phyloP scores from a whole-genome alignment of 2,113 vertebrate species.

The Emydocephalus ijimae region DNA sequence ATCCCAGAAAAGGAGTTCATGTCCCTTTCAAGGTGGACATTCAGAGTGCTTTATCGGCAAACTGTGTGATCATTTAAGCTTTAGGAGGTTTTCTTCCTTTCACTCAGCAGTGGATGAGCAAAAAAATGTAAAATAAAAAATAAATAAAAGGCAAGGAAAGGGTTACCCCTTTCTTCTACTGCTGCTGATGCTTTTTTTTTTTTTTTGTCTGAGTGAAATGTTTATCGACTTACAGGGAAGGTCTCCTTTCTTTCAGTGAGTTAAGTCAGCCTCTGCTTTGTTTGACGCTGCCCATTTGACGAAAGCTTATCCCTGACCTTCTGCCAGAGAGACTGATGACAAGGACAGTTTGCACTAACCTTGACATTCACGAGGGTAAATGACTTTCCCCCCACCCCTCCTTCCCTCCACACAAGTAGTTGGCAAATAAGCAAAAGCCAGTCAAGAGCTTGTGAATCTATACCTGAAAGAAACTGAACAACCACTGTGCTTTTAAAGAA shows the following conservation, averaged over 20 bases:
- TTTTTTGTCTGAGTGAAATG: constrained; percentile 58
- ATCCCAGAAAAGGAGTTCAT: neutral
- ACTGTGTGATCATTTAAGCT: no score
- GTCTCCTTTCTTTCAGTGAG: constrained; percentile 73
- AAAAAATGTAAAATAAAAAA: neutral
- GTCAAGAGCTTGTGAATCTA: constrained; percentile 83
- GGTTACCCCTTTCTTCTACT: constrained; percentile 63
- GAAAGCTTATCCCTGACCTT: constrained; percentile 90
- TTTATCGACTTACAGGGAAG: constrained; percentile 73
- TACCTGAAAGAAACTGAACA: constrained; percentile 76
- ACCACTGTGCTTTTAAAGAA: constrained; percentile 76
- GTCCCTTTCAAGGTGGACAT: no score
- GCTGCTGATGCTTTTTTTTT: constrained; percentile 22
- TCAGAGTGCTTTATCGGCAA: neutral
- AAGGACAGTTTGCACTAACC: constrained; percentile 86
- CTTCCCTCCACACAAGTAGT: constrained; percentile 73
- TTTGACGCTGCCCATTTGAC: constrained; percentile 85
- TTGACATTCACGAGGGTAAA: constrained; percentile 97
- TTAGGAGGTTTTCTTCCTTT: neutral
- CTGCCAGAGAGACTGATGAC: constrained; percentile 89
- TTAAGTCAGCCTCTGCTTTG: constrained; percentile 80
- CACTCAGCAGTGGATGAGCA: neutral
- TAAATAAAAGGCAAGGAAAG: constrained; percentile 41
- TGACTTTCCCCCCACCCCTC: constrained; percentile 80
- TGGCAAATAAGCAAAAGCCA: constrained; percentile 80